Evolutionary conservation across 2,797 vertebrate genomes (phyloP).

Genomic region (Poliocrania exsul): DNA sequence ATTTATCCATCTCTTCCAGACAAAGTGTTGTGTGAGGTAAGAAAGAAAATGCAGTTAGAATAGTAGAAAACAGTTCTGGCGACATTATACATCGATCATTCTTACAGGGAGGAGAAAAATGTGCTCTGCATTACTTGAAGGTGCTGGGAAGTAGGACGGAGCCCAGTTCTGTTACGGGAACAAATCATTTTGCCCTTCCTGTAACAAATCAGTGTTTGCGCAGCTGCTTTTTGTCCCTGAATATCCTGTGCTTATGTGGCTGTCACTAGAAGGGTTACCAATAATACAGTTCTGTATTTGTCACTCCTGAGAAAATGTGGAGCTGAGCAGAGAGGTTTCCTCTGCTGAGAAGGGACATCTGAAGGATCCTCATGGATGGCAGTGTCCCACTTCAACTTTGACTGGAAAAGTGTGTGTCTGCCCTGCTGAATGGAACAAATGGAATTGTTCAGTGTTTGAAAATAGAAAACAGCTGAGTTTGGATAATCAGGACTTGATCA

Average conservation of each 20-base stretch:
- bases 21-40: constrained; percentile 57
- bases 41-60: constrained; percentile 68
- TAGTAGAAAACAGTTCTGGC: constrained; percentile 56
- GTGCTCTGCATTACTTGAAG: constrained; percentile 64
- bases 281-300: neutral
- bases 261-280: neutral
- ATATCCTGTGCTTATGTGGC: neutral
- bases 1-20: constrained; percentile 69
- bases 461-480: neutral
- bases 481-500: neutral
- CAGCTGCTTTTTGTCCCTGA: neutral
- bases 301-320: neutral
- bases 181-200: constrained; percentile 61
- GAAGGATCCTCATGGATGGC: neutral
- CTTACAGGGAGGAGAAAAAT: constrained; percentile 41
- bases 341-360: neutral
- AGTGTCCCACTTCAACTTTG: neutral
- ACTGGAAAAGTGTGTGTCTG: neutral
- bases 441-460: accelerated
- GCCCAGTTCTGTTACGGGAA: constrained; percentile 48
- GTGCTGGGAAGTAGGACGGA: constrained; percentile 49
- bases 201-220: constrained; percentile 40
- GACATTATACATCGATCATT: constrained; percentile 59
- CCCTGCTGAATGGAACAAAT: neutral
- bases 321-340: neutral